Evolutionary conservation across 2,113 vertebrate genomes (phyloP).

Genomic region (Pyrgilauda ruficollis): DNA sequence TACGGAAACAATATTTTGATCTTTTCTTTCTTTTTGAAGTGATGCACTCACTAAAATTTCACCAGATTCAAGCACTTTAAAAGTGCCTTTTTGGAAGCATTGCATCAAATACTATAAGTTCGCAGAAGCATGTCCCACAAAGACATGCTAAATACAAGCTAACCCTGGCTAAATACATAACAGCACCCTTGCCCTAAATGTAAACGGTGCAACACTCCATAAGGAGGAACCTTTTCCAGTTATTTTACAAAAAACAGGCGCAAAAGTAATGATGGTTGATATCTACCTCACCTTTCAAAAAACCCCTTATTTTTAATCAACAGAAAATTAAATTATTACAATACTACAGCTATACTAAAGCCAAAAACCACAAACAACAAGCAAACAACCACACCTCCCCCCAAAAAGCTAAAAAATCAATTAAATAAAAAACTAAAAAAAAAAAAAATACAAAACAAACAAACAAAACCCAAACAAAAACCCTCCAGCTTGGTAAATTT

Average conservation of each 20-base stretch:
- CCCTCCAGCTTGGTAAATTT: background rate
- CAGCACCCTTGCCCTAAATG: background rate
- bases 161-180: background rate
- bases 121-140: background rate
- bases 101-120: background rate
- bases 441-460: background rate
- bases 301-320: background rate
- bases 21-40: background rate
- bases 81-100: background rate
- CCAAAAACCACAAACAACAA: background rate
- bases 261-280: background rate
- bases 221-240: slow-evolving; percentile 9
- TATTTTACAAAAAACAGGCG: background rate
- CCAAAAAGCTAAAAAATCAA: background rate
- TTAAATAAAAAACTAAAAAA: background rate
- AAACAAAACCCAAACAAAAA: background rate
- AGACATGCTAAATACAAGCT: background rate
- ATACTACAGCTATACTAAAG: background rate
- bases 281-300: background rate
- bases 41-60: background rate
- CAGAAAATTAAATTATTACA: background rate
- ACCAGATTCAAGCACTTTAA: background rate
- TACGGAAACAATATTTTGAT: background rate
- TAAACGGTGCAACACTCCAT: background rate
- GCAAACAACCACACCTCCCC: background rate